phyloP scores from a whole-genome alignment of 1,140 invertebrate species.

The Bicyclus anynana region DNA sequence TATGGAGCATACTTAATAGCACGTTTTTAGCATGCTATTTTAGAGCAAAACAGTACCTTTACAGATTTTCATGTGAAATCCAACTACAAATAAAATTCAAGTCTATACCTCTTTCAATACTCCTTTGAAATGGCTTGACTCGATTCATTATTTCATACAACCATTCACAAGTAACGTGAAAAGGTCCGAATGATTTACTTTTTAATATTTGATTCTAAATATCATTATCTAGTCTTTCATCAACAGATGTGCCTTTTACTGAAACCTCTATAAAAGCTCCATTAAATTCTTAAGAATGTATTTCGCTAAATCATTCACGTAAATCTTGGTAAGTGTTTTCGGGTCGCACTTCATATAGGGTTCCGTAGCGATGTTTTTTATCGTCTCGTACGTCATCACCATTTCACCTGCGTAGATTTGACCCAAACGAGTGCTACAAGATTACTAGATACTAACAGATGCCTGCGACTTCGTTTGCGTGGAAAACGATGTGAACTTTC shows the following conservation, averaged over 20 bases:
- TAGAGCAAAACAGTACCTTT: too few species aligned
- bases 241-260: constrained; percentile 1
- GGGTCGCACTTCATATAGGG: not conserved
- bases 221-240: constrained; percentile 1
- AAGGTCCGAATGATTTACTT: not conserved
- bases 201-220: not conserved
- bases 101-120: too few species aligned
- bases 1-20: too few species aligned
- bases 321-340: not conserved
- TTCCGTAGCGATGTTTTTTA: not conserved
- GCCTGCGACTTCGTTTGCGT: too few species aligned
- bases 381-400: not conserved
- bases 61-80: too few species aligned
- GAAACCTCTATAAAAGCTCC: constrained; percentile 1
- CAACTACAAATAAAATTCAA: too few species aligned
- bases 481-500: too few species aligned
- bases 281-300: constrained; percentile 7
- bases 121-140: too few species aligned
- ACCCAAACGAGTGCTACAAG: too few species aligned
- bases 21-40: too few species aligned
- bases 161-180: not conserved
- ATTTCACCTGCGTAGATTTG: too few species aligned
- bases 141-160: not conserved
- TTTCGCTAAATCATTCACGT: constrained; percentile 5
- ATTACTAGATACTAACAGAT: too few species aligned